phyloP scores from a whole-genome alignment of 1,140 invertebrate species.

The Drosophila ananassae region DNA sequence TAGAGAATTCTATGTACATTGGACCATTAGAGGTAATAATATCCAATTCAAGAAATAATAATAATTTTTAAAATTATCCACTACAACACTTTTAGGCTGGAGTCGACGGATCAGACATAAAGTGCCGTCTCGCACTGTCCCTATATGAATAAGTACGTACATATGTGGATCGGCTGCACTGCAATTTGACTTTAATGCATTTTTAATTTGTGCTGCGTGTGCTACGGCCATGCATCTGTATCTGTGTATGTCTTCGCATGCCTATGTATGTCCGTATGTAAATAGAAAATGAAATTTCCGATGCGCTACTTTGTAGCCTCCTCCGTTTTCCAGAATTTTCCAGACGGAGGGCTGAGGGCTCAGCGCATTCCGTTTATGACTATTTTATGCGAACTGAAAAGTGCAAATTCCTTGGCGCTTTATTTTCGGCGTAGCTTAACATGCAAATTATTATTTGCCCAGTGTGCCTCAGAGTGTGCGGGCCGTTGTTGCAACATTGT shows the following conservation, averaged over 20 bases:
- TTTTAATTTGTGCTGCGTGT: slow-evolving; percentile 49
- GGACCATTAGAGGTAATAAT: no score
- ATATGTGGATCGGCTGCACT: slow-evolving; percentile 18
- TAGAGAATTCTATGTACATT: not conserved
- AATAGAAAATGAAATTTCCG: slow-evolving; percentile 59
- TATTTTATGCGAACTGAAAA: slow-evolving; percentile 58
- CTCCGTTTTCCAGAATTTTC: slow-evolving; percentile 13
- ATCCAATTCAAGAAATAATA: no score
- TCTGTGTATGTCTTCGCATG: not conserved
- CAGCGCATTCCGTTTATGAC: slow-evolving; percentile 55
- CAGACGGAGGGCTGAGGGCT: slow-evolving; percentile 13
- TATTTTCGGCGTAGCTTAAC: slow-evolving; percentile 52
- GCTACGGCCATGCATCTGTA: not conserved
- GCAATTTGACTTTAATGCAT: slow-evolving; percentile 61
- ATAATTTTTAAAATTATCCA: not conserved
- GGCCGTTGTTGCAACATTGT: slow-evolving; percentile 47
- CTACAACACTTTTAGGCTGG: no score
- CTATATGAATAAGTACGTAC: slow-evolving; percentile 1
- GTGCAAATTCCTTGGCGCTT: slow-evolving; percentile 55
- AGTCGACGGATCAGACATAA: not conserved
- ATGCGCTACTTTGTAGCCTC: slow-evolving; percentile 50
- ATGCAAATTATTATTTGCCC: slow-evolving; percentile 61
- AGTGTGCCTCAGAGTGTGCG: slow-evolving; percentile 13
- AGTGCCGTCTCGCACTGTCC: slow-evolving; percentile 4
- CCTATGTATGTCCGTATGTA: slow-evolving; percentile 36